Evolutionary conservation across 2,113 vertebrate species (phyloP), one percentile per base, ranked within the genome.

Genomic region (Ciconia boyciana): DNA sequence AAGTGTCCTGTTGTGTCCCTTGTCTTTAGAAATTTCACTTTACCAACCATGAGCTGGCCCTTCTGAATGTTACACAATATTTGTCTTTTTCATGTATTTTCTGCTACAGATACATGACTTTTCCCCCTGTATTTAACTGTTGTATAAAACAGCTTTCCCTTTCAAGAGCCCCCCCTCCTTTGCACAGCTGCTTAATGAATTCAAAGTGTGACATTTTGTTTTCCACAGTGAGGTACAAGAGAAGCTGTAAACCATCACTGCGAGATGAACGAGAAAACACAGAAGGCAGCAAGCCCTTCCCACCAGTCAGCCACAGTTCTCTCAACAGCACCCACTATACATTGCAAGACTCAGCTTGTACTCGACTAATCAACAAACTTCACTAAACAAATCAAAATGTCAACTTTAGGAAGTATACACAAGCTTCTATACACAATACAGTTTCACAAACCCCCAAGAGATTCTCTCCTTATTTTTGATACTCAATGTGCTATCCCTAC

Each of bases 171-270:
- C 54, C 70, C 36, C 36, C 16, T 57, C 39, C 44, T 68, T 74
- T 54, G 28, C 81, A 75, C 79, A 92, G 87, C 90, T 84, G 65
- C 61, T 86, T 89, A 92, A 93, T 75, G 78, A 93, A 94, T 77
- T 77, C 71, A 19, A 91, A 96, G 54, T 6, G 74, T 96, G 90
- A 94, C 91, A 88, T 94, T 93, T 89, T 70, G 70, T 91, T 94
- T 89, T 87, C 77, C 92, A 93, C 25, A 29, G 64, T 10, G 74
- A 94, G 70, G 48, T 72, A 89, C 32, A 51, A 54, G 89, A 84
- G 75, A 78, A 97, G 51, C 78, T 81, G 76, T 77, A 95, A 94
- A 74, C 61, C 58, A 39, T 26, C 68, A 39, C 90, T 83, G 80
- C 66, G 87, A 95, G 65, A 83, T 75, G 62, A 91, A 88, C 84